Evolutionary conservation across 2,797 vertebrate genomes (phyloP).

Genomic region (Odontamblyopus lacepedii): DNA sequence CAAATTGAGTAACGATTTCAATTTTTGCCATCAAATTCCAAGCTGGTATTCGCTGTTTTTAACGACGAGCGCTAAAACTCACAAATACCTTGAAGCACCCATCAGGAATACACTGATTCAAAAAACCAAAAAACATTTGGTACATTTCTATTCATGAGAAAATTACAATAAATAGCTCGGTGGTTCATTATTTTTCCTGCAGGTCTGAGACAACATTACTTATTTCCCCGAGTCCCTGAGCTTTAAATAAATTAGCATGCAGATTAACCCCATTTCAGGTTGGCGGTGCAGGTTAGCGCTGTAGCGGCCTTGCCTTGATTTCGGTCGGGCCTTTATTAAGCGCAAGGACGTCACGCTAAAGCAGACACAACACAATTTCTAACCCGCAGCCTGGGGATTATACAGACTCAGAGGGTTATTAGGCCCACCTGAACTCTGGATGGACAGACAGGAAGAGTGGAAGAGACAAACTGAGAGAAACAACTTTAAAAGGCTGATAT

Average conservation of each 20-base stretch:
- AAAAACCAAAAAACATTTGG: not conserved
- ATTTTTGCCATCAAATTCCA: not conserved
- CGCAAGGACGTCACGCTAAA: not conserved
- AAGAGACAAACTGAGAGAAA: too few relatives aligned
- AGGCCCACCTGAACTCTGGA: not conserved
- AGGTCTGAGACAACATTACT: not conserved
- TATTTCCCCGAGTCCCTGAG: not conserved
- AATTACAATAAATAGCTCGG: not conserved
- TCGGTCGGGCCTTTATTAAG: not conserved
- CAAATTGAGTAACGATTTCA: not conserved
- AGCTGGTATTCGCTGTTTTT: not conserved
- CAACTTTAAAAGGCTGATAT: too few relatives aligned
- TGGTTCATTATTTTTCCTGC: not conserved
- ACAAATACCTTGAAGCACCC: not conserved
- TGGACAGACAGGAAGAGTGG: not conserved
- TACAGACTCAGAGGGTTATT: not conserved
- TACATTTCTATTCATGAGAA: not conserved
- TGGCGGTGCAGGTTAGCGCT: not conserved
- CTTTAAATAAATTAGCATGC: conserved; percentile 9
- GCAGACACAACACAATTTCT: not conserved
- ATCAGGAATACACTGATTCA: not conserved
- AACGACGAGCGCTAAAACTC: not conserved
- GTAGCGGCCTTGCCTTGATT: not conserved
- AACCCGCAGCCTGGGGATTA: not conserved
- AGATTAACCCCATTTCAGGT: conserved; percentile 9